phyloP scores from a whole-genome alignment of 2,113 vertebrate genomes.

The Epinephelus fuscoguttatus region DNA sequence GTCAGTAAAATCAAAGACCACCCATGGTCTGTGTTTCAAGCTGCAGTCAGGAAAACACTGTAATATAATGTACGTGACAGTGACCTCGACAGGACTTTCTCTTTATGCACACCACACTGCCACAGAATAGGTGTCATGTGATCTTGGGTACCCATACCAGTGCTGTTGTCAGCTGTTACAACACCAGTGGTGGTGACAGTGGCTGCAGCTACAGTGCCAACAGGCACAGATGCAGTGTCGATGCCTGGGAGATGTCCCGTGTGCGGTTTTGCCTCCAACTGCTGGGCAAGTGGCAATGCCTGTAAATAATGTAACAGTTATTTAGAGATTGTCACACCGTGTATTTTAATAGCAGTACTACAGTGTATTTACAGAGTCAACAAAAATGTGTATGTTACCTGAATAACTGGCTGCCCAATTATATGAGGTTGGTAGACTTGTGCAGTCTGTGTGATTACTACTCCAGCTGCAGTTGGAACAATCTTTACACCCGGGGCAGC shows the following conservation, averaged over 20 bases:
- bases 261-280: constrained; percentile 67
- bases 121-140: not conserved
- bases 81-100: constrained; percentile 1
- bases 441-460: constrained; percentile 93
- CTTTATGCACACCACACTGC: not conserved
- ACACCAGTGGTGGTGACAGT: too few relatives aligned
- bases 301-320: constrained; percentile 27
- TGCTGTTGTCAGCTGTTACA: constrained; percentile 1
- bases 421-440: constrained; percentile 93
- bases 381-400: constrained; percentile 79
- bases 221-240: constrained; percentile 44
- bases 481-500: constrained; percentile 83
- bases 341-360: not conserved
- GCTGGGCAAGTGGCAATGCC: constrained; percentile 69
- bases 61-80: not conserved
- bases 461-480: constrained; percentile 88
- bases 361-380: not conserved
- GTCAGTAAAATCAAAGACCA: not conserved
- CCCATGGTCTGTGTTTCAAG: not conserved
- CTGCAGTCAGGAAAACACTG: not conserved
- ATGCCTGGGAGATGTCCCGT: constrained; percentile 45
- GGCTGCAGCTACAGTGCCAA: constrained; percentile 45
- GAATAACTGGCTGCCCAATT: constrained; percentile 86
- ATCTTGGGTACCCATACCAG: constrained; percentile 53
- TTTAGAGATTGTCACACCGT: not conserved